Conservation (phyloP, 2,113 vertebrate species). For the Meleagris gallopavo region DNA sequence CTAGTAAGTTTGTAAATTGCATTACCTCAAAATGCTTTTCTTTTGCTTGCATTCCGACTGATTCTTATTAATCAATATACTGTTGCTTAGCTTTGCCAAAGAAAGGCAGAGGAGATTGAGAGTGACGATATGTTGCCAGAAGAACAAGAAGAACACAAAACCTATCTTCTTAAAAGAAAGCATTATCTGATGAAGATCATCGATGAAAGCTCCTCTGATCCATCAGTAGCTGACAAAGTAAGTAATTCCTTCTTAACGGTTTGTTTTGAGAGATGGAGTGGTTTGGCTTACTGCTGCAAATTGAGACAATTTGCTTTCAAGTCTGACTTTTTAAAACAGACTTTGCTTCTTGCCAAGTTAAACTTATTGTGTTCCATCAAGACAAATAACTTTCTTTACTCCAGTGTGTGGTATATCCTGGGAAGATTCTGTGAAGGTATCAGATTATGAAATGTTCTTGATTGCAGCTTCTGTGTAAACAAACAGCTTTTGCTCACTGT, state of each 20-base stretch:
- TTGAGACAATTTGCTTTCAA: rapidly evolving
- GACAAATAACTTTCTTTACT: background rate
- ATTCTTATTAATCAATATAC: background rate
- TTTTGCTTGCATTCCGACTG: background rate
- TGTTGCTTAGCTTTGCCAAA: slow-evolving; percentile 88
- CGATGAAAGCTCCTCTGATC: slow-evolving; percentile 80
- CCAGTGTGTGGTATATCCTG: background rate
- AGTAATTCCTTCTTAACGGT: background rate
- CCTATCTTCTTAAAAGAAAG: slow-evolving; percentile 85
- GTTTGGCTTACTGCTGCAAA: background rate
- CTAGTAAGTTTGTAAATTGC: slow-evolving; percentile 76
- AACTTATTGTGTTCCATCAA: background rate
- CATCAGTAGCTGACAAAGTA: slow-evolving; percentile 86
- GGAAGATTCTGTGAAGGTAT: background rate
- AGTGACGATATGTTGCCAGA: slow-evolving; percentile 85
- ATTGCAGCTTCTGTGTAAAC: background rate
- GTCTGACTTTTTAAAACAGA: background rate
- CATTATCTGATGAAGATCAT: slow-evolving; percentile 88
- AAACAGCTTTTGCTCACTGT: background rate
- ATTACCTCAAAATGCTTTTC: background rate
- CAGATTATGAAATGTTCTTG: background rate
- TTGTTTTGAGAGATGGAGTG: background rate
- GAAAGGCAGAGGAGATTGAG: slow-evolving; percentile 91
- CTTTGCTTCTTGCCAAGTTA: background rate
- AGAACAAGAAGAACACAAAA: slow-evolving; percentile 89